Evolutionary conservation across 2,113 vertebrate genomes (phyloP).

Genomic region (Clupea harengus): DNA sequence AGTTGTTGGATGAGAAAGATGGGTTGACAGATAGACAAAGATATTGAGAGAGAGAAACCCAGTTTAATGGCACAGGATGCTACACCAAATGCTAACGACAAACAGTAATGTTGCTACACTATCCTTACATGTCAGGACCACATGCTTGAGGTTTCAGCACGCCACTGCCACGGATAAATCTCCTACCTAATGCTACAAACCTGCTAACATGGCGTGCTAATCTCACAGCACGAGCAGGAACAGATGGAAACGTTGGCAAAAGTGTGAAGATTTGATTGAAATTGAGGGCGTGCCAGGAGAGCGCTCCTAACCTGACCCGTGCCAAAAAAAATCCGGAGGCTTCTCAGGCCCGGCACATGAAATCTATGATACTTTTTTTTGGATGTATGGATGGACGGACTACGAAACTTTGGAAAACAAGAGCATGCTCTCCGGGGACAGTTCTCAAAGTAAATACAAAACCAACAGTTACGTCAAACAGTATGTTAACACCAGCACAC

Average conservation of each 20-base stretch:
- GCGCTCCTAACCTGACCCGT: neutral
- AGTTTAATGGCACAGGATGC: neutral
- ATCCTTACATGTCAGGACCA: neutral
- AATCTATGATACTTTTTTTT: neutral
- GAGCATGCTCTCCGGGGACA: neutral
- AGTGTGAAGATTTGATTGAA: conserved; percentile 1
- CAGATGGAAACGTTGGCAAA: neutral
- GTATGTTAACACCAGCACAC: neutral
- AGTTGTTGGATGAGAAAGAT: conserved; percentile 9
- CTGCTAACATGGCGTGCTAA: conserved; percentile 8
- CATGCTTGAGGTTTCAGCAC: neutral
- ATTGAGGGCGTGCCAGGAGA: neutral
- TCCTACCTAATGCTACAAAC: conserved; percentile 8
- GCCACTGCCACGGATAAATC: neutral
- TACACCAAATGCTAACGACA: neutral
- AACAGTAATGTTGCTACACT: neutral
- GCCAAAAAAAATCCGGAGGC: neutral
- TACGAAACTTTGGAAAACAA: neutral
- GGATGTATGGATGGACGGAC: neutral
- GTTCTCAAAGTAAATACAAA: neutral
- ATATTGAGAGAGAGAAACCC: neutral
- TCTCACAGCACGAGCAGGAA: conserved; percentile 2
- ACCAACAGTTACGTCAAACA: neutral
- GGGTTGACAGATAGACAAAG: conserved; percentile 5
- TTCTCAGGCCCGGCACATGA: neutral